Percentiles rank a stretch among this genome's conserved stretches.
Conservation (phyloP, 2,888 invertebrate genomes). For the Nasonia oneida region DNA sequence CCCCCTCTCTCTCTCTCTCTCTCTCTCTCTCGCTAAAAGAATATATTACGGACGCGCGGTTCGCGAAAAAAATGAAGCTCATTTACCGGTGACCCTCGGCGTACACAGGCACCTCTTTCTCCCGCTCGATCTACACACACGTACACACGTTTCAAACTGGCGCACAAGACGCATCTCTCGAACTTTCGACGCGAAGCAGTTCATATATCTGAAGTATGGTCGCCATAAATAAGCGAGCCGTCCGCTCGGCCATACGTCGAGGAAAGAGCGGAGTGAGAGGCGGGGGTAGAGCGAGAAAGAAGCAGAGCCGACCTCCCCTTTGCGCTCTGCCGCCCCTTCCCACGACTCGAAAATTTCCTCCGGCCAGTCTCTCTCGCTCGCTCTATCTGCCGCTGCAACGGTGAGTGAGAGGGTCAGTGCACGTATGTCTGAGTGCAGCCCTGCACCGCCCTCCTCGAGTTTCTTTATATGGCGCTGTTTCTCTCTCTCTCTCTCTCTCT, state of each 20-base stretch:
- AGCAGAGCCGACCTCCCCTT: conserved; percentile 48
- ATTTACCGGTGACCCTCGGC: conserved; percentile 74
- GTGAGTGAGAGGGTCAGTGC: conserved; percentile 28
- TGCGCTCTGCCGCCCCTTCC: conserved; percentile 54
- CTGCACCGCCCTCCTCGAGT: conserved; percentile 28
- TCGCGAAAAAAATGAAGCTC: conserved; percentile 70
- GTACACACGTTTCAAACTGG: conserved; percentile 77
- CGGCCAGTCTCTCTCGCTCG: conserved; percentile 50
- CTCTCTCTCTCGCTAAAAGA: background rate
- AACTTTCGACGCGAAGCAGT: conserved; percentile 79
- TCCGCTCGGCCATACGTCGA: conserved; percentile 69
- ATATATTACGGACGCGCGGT: background rate
- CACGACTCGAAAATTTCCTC: conserved; percentile 65
- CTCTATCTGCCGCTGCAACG: conserved; percentile 10
- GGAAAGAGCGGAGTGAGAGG: conserved; percentile 26
- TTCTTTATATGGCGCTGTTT: background rate
- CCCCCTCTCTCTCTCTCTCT: too few relatives aligned
- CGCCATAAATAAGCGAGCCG: conserved; percentile 79
- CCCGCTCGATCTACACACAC: background rate
- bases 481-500: background rate
- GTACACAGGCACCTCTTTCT: too few relatives aligned
- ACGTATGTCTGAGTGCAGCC: background rate
- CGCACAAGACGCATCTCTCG: conserved; percentile 76
- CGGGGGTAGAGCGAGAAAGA: conserved; percentile 3
- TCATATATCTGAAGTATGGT: conserved; percentile 79